Evolutionary conservation across 1,140 invertebrate genomes (phyloP), one percentile per base, ranked within the genome.

Genomic region (Goniozus legneri): DNA sequence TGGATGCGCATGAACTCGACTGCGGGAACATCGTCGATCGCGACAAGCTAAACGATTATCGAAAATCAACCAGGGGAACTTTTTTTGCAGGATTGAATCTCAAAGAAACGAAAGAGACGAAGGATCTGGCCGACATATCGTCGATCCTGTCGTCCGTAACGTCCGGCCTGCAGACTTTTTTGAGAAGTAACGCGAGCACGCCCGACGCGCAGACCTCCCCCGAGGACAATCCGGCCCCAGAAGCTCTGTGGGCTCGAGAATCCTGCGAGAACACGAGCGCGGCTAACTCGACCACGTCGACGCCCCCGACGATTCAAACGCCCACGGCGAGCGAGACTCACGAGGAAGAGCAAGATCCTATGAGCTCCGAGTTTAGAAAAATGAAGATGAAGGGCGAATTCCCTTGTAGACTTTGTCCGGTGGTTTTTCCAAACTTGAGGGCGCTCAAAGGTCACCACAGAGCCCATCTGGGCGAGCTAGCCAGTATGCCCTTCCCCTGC

Each of bases 371-470:
- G 56, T 89, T 91, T 44, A 77, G 89, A 1, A 83, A 85, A 44
- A 91, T 92, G 90, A 92, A 92, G 62, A 60, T 90, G 14, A 84
- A 88, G 35, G 88, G 90, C 0, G 88, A 92, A 64, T 94, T 94
- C 60, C 89, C 91, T 1, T 96, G 92, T 65, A 80, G 91, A 47
- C 77, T 94, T 4, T 96, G 92, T 69, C 80, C 82, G 0, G 82
- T 85, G 0, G 82, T 91, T 2, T 95, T 93, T 57, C 88, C 89
- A 0, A 95, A 94, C 65, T 73, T 95, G n/a, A 79, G 91, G 8
- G 89, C 91, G 1, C 75, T 95, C 1, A 94, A 94, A 68, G 91
- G 90, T 0, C 94, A 96, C 67, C 92, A 92, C 59, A 77, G 88
- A 18, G 82, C 86, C 0, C 89, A 92, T 65, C 73, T 90, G 47